Conservation (phyloP, 2,113 vertebrate species). For the Pteronura brasiliensis region DNA sequence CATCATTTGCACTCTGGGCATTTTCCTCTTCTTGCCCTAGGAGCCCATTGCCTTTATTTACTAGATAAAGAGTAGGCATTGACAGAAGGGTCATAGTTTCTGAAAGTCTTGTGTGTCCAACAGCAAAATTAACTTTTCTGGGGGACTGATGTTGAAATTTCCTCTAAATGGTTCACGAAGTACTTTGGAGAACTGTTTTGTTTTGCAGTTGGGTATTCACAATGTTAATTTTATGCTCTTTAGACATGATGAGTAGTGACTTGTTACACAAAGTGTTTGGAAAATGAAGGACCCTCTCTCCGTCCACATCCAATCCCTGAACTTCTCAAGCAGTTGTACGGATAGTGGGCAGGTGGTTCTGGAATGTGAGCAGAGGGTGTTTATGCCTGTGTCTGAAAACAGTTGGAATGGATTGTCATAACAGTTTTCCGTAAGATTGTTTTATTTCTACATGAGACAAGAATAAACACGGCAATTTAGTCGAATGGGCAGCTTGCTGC, state of each 20-base stretch:
- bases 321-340: background rate
- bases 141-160: background rate
- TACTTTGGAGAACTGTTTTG: constrained; percentile 17
- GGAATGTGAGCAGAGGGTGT: background rate
- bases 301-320: background rate
- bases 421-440: background rate
- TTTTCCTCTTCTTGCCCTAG: background rate
- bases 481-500: background rate
- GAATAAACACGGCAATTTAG: constrained; percentile 22
- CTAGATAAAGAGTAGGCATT: background rate
- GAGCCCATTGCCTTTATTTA: background rate
- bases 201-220: constrained; percentile 8
- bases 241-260: background rate
- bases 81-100: background rate
- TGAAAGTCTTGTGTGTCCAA: background rate
- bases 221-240: background rate
- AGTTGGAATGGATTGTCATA: background rate
- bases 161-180: background rate
- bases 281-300: background rate
- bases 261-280: background rate
- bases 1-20: background rate
- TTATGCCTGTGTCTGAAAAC: background rate
- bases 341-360: background rate
- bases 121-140: background rate
- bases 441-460: background rate